These are phyloP conservation scores for Rhegmatorhina hoffmannsi DNA, from an alignment of 2,113 vertebrate species.

Conservation along the genomic window DNA sequence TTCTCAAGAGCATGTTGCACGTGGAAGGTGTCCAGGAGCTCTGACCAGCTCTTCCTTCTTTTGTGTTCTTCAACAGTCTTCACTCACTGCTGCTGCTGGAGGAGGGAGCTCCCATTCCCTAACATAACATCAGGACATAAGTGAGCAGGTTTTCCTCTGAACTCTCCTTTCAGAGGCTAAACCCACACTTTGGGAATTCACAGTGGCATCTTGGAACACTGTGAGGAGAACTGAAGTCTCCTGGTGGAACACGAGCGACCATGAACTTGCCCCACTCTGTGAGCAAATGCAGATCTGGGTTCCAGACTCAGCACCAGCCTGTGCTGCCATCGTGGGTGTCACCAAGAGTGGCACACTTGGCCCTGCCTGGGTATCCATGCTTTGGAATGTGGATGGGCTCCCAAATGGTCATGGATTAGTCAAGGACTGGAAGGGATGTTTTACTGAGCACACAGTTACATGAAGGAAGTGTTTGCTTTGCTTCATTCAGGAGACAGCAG, in stretches of 20 bases:
- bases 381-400: neutral
- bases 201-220: neutral
- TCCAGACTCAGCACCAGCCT: neutral
- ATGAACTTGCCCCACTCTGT: neutral
- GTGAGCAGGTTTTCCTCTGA: neutral
- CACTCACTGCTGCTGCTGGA: neutral
- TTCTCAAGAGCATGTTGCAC: neutral
- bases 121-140: neutral
- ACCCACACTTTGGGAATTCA: neutral
- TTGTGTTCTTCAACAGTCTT: neutral
- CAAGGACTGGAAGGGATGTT: neutral
- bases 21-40: neutral
- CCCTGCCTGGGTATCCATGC: accelerated
- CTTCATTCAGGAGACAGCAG: neutral
- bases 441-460: no score
- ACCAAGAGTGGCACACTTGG: neutral
- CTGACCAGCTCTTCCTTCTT: neutral
- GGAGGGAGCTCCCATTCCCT: neutral
- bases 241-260: neutral
- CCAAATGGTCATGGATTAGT: neutral
- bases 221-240: neutral
- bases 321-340: accelerated
- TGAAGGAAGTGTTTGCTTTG: neutral
- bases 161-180: neutral
- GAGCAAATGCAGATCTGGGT: neutral